Base-by-base conservation (phyloP, 2,113 vertebrate genomes). In the Malurus alboscapulatus region DNA sequence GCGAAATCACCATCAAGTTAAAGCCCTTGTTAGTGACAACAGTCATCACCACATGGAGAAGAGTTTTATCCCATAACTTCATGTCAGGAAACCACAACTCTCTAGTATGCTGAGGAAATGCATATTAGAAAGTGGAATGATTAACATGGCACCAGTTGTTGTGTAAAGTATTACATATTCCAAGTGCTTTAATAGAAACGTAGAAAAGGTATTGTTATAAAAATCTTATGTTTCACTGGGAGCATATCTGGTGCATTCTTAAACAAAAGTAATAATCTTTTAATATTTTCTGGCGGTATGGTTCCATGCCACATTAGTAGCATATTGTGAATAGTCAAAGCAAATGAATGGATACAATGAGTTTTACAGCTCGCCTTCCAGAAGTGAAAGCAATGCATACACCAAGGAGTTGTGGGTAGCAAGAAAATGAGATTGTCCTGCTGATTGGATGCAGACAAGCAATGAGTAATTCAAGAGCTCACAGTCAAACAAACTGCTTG, bases 401-500 rank as follows among this genome's bases (percentile, higher is more conserved):
- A 97, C 97, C 95, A 97, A 98, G 93, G 96, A 97, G 96, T 93
- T 97, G 93, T 97, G 97, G 97, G 96, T 96, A 97, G 96, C 90
- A 96, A 95, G 96, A 96, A 97, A 96, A 97, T 95, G 96, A 97
- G 96, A 94, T 97, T 96, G 97, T 93, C 96, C 96, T 97, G 96
- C 97, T 97, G 97, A 97, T 85, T 96, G 97, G 96, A 97, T 86
- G 94, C 96, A 97, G 97, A 97, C 97, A 96, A 97, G 98, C 97
- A 97, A 96, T 96, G 96, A 97, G 92, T 97, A 97, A 98, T 96
- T 98, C 97, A 97, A 97, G 97, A 96, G 94, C 94, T 97, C 97
- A 85, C 96, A 97, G 97, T 97, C 96, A 97, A 97, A 97, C 96
- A 97, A 97, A 97, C 98, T 98, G 87, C 97, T 98, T 98, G 97